Conservation (phyloP, 2,888 invertebrate genomes). For the Xestobium rufovillosum region DNA sequence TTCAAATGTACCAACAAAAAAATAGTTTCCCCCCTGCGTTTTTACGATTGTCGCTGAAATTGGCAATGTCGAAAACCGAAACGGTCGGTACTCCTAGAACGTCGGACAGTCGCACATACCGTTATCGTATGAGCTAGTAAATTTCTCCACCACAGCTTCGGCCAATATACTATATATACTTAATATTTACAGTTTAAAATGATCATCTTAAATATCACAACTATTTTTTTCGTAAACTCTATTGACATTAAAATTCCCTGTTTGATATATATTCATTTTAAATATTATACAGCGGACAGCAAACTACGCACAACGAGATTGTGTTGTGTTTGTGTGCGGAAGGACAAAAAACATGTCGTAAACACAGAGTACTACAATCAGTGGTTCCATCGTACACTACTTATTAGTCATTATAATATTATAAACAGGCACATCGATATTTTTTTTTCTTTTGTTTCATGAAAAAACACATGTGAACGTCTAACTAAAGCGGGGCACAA, state of each 20-base stretch:
- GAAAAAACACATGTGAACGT: too few relatives aligned
- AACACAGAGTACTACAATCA: too few relatives aligned
- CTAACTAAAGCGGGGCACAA: too few relatives aligned
- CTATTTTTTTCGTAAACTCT: slow-evolving; percentile 36
- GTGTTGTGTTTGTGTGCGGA: too few relatives aligned
- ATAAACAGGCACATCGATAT: slow-evolving; percentile 3
- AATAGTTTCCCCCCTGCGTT: too few relatives aligned
- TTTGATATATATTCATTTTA: slow-evolving; percentile 31
- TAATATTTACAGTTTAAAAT: slow-evolving; percentile 6
- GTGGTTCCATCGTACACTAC: slow-evolving; percentile 2
- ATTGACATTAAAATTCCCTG: slow-evolving; percentile 30
- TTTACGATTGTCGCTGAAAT: too few relatives aligned
- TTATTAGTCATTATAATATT: not conserved
- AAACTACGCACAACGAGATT: slow-evolving; percentile 36
- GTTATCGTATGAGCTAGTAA: slow-evolving; percentile 34
- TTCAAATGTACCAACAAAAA: too few relatives aligned
- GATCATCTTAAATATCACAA: slow-evolving; percentile 35
- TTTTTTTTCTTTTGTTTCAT: not conserved
- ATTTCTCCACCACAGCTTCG: slow-evolving; percentile 10
- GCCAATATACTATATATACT: slow-evolving; percentile 10
- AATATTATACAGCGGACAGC: slow-evolving; percentile 29
- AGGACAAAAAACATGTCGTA: too few relatives aligned
- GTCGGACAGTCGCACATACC: too few relatives aligned
- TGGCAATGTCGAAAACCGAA: slow-evolving; percentile 3
- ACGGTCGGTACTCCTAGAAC: too few relatives aligned